phyloP scores from a whole-genome alignment of 2,113 vertebrate species.

The Lichenostomus cassidix region DNA sequence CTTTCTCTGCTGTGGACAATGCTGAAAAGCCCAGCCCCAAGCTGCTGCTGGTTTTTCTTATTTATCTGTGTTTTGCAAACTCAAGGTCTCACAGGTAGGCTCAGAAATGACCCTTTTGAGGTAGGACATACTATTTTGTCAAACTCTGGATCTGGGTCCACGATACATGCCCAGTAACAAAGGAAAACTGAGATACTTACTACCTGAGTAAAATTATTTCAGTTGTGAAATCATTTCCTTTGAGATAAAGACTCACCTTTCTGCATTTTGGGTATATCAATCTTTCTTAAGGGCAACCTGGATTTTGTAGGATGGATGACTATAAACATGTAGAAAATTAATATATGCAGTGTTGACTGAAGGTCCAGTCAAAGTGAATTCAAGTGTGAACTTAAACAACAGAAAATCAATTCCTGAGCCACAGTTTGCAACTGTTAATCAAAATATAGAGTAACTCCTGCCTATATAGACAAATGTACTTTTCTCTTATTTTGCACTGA shows the following conservation, averaged over 20 bases:
- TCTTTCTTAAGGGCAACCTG: background rate
- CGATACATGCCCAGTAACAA: rapidly evolving
- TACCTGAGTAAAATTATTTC: background rate
- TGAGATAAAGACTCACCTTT: background rate
- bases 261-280: background rate
- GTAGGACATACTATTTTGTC: background rate
- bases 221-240: background rate
- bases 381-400: background rate
- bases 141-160: background rate
- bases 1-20: background rate
- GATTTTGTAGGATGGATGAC: background rate
- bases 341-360: background rate
- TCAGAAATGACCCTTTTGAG: background rate
- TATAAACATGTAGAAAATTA: background rate
- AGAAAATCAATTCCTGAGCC: background rate
- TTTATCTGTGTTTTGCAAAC: background rate
- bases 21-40: background rate
- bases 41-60: background rate
- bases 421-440: background rate
- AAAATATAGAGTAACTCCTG: background rate
- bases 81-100: background rate
- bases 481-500: background rate
- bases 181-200: background rate
- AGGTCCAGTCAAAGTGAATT: background rate
- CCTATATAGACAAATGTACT: background rate